phyloP scores from a whole-genome alignment of 2,888 invertebrate species.

The Agonopterix heracliana region DNA sequence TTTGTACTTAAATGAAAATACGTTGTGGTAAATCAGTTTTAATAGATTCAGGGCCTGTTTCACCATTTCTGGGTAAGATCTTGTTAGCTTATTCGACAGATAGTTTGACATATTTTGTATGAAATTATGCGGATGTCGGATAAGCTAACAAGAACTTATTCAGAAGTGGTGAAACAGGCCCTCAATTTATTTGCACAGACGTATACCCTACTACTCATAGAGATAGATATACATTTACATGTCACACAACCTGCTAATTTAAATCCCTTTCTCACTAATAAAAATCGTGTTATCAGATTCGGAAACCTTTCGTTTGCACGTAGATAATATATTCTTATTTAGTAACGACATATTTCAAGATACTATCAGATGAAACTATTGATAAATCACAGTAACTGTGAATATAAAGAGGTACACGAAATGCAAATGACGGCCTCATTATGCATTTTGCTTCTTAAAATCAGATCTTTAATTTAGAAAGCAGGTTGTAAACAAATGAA shows the following conservation, averaged over 20 bases:
- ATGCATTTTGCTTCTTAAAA: conserved; percentile 31
- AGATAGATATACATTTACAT: not conserved
- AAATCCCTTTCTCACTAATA: conserved; percentile 24
- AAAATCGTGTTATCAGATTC: conserved; percentile 24
- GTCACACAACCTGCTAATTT: conserved; percentile 25
- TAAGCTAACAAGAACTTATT: no score
- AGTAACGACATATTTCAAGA: conserved; percentile 33
- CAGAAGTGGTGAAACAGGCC: no score
- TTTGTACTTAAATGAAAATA: no score
- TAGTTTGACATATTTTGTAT: no score
- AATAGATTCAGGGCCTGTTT: no score
- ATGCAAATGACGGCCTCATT: conserved; percentile 34
- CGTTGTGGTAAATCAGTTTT: no score
- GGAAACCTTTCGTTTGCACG: conserved; percentile 12
- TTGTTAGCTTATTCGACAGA: no score
- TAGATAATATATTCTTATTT: conserved; percentile 9
- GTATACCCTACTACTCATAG: no score
- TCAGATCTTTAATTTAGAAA: conserved; percentile 47
- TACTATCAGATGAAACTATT: conserved; percentile 34
- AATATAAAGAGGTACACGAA: conserved; percentile 30
- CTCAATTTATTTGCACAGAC: no score
- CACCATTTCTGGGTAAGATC: no score
- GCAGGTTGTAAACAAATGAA: conserved; percentile 48
- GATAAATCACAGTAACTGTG: conserved; percentile 38
- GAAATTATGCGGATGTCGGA: no score